phyloP scores from a whole-genome alignment of 2,797 vertebrate species.

The Pangasius larnaudii region DNA sequence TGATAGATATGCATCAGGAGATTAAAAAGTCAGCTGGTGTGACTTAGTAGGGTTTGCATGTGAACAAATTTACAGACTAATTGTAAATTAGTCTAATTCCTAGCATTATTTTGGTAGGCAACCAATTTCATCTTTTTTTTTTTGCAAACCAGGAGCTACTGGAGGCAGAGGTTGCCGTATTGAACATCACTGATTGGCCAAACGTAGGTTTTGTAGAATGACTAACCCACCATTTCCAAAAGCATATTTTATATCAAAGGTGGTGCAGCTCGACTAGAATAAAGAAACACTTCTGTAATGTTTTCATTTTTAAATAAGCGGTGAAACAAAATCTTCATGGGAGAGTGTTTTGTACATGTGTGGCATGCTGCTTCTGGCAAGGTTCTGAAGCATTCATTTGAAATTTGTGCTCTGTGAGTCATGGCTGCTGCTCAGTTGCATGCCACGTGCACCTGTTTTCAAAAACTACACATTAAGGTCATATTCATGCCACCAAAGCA shows the following conservation, averaged over 20 bases:
- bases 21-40: background rate
- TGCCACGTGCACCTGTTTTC: background rate
- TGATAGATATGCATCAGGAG: background rate
- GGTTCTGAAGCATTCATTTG: background rate
- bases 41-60: background rate
- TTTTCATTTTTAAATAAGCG: background rate
- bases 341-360: background rate
- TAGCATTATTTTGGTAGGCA: background rate
- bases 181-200: background rate
- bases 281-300: background rate
- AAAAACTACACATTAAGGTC: background rate
- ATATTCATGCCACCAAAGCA: background rate
- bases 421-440: background rate
- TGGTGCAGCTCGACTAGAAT: background rate
- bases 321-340: constrained; percentile 22
- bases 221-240: background rate
- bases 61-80: background rate
- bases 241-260: background rate
- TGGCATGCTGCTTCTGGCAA: background rate
- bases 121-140: background rate
- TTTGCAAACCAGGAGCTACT: background rate
- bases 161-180: background rate
- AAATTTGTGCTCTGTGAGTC: constrained; percentile 5
- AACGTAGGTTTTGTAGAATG: background rate
- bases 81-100: no score